phyloP scores from a whole-genome alignment of 1,140 invertebrate genomes.

The Drosophila pseudoananassae region DNA sequence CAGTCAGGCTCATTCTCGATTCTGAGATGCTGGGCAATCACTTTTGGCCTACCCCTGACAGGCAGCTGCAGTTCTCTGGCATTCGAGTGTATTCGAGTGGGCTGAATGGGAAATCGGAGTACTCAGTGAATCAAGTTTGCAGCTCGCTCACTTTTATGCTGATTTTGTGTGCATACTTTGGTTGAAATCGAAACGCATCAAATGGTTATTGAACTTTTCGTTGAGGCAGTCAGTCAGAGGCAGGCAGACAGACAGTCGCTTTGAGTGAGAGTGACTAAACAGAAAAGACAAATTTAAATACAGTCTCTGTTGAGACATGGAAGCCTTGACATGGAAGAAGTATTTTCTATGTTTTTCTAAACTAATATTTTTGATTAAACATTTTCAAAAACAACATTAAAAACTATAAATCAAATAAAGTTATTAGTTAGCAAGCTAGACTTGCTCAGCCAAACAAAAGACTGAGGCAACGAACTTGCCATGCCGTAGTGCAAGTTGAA shows the following conservation, averaged over 20 bases:
- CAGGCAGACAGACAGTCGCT: slow-evolving; percentile 10
- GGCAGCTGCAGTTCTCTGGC: slow-evolving; percentile 45
- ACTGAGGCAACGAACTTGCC: slow-evolving; percentile 57
- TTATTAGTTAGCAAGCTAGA: background rate
- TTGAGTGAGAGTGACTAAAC: slow-evolving; percentile 35
- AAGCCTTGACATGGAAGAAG: background rate
- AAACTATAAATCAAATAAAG: background rate
- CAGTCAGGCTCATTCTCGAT: slow-evolving; percentile 15
- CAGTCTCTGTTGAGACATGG: too few species aligned
- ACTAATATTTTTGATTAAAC: background rate
- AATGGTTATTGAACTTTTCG: slow-evolving; percentile 71
- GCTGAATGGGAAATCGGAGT: slow-evolving; percentile 16
- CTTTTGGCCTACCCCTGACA: slow-evolving; percentile 72
- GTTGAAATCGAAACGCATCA: slow-evolving; percentile 64
- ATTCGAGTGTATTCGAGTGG: slow-evolving; percentile 27
- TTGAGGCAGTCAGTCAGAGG: slow-evolving; percentile 21
- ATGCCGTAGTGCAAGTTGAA: slow-evolving; percentile 13
- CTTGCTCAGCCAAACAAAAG: slow-evolving; percentile 33
- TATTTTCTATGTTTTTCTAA: background rate
- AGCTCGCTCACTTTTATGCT: slow-evolving; percentile 73
- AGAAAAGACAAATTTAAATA: slow-evolving; percentile 2
- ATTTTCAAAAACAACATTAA: background rate
- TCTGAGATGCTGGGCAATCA: slow-evolving; percentile 47
- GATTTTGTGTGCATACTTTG: slow-evolving; percentile 58
- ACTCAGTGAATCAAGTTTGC: slow-evolving; percentile 46